Conservation (phyloP, 2,113 vertebrate genomes). For the Pseudois nayaur region DNA sequence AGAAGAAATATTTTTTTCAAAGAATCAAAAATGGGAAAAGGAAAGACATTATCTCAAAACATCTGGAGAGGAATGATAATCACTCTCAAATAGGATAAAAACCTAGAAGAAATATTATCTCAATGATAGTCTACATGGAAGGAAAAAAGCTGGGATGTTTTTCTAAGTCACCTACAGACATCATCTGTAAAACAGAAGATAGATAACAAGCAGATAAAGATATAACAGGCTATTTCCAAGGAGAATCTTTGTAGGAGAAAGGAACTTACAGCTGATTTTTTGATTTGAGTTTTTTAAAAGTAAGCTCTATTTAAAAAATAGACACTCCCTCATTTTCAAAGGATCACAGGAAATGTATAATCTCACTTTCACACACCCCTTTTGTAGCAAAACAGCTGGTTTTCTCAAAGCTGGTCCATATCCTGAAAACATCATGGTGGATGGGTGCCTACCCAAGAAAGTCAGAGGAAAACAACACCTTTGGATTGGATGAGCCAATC, state of each 20-base stretch:
- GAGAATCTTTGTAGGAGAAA: conserved; percentile 19
- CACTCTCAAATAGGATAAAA: conserved; percentile 41
- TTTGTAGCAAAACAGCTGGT: not conserved
- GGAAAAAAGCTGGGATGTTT: not conserved
- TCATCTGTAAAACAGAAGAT: conserved; percentile 29
- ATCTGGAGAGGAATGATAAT: conserved; percentile 60
- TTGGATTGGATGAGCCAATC: not conserved
- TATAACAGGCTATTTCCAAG: not conserved
- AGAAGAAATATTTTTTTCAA: conserved; percentile 38
- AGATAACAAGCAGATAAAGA: conserved; percentile 18
- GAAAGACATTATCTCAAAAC: conserved; percentile 54
- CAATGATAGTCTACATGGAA: conserved; percentile 15
- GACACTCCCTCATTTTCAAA: not conserved
- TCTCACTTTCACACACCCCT: not conserved
- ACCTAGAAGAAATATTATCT: conserved; percentile 38
- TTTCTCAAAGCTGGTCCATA: not conserved
- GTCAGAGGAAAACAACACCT: not conserved
- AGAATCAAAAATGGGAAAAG: conserved; percentile 49
- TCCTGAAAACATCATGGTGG: not conserved
- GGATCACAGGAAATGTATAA: not conserved
- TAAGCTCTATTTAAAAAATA: conserved; percentile 31
- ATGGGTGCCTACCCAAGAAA: not conserved
- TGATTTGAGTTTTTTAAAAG: conserved; percentile 20
- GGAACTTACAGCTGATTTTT: conserved; percentile 21
- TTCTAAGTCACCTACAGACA: conserved; percentile 13